Percentiles rank a stretch among this genome's conserved stretches.
These are phyloP conservation scores for Sphaerophoria taeniata DNA, from an alignment of 2,888 invertebrate genomes.

Conservation along the genomic window DNA sequence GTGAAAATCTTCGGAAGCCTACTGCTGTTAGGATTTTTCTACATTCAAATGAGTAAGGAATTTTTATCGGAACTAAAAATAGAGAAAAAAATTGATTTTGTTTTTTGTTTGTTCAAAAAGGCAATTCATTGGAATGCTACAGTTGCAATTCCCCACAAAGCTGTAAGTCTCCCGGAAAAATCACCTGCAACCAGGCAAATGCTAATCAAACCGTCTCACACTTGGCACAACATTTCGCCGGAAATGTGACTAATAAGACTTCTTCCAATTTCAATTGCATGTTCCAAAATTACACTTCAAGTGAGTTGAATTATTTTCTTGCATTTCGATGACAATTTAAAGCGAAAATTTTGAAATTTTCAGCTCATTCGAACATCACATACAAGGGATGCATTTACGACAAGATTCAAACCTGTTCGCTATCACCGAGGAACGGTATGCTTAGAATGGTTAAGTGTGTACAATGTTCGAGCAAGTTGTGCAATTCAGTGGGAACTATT, in stretches of 20 bases:
- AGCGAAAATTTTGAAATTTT: background rate
- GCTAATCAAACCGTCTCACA: constrained; percentile 37
- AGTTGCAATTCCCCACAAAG: constrained; percentile 8
- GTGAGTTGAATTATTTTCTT: constrained; percentile 26
- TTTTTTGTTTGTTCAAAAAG: constrained; percentile 18
- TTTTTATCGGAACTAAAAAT: background rate
- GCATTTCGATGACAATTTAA: background rate
- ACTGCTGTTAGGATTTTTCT: constrained; percentile 50
- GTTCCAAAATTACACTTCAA: constrained; percentile 33
- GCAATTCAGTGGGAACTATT: constrained; percentile 79
- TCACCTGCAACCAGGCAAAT: background rate
- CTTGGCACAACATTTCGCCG: constrained; percentile 6
- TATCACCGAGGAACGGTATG: background rate
- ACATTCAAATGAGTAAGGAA: constrained; percentile 46
- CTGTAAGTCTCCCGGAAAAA: constrained; percentile 21
- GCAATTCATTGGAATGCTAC: constrained; percentile 47
- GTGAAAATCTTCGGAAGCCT: constrained; percentile 37
- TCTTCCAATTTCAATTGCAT: constrained; percentile 51
- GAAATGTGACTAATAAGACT: constrained; percentile 18
- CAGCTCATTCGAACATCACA: constrained; percentile 8
- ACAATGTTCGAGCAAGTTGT: constrained; percentile 76
- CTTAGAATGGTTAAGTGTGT: constrained; percentile 65
- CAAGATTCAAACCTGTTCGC: background rate
- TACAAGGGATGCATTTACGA: constrained; percentile 58
- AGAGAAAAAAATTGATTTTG: no score